phyloP scores from a whole-genome alignment of 2,888 invertebrate genomes.

The Adineta ricciae region DNA sequence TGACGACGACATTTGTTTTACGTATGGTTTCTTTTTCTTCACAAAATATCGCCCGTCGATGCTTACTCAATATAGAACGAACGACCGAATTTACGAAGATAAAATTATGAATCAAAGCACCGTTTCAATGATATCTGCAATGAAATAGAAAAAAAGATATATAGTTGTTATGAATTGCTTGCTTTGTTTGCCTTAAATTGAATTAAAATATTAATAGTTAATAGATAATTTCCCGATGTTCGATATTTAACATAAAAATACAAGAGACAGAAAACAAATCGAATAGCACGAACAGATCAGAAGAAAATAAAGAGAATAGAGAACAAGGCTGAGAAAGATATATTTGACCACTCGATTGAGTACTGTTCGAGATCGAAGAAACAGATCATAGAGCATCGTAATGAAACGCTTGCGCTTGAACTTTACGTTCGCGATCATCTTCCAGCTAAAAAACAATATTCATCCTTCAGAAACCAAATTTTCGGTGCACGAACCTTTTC shows the following conservation, averaged over 20 bases:
- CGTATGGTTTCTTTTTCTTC: background rate
- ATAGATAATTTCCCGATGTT: background rate
- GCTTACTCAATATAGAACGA: background rate
- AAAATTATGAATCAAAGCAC: too few relatives aligned
- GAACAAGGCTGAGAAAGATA: background rate
- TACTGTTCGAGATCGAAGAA: background rate
- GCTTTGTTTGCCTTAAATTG: background rate
- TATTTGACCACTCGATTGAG: background rate
- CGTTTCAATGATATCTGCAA: background rate
- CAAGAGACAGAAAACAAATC: background rate
- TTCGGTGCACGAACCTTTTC: constrained; percentile 20
- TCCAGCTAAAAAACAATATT: background rate
- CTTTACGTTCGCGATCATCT: constrained; percentile 26
- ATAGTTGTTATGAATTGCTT: too few relatives aligned
- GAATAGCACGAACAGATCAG: background rate
- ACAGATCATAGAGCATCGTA: constrained; percentile 25
- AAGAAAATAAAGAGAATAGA: background rate
- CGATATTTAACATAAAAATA: constrained; percentile 12
- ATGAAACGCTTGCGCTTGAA: constrained; percentile 29
- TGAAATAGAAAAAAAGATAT: background rate
- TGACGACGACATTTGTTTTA: background rate
- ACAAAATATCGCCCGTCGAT: background rate
- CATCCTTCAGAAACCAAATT: background rate
- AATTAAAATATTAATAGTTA: background rate
- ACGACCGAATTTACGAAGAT: background rate